Percentiles rank a stretch among this genome's conserved stretches.
Conservation (phyloP, 1,140 invertebrate species). For the Zaprionus gabonicus region DNA sequence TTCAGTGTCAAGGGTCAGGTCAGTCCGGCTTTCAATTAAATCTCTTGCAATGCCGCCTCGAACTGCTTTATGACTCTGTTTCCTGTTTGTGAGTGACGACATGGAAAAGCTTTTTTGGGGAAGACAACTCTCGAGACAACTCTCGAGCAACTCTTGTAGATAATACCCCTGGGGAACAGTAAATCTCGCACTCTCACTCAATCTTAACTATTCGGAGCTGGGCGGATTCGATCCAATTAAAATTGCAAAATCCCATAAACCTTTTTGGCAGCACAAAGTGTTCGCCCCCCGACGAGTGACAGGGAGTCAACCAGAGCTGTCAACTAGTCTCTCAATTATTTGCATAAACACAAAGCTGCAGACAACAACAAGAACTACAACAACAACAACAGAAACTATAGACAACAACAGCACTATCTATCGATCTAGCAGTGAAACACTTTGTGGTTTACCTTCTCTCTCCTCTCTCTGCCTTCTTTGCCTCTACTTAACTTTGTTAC, state of each 20-base stretch:
- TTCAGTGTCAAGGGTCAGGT: slow-evolving; percentile 48
- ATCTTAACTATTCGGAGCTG: not conserved
- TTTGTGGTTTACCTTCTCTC: slow-evolving; percentile 18
- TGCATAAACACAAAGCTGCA: slow-evolving; percentile 37
- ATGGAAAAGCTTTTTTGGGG: slow-evolving; percentile 46
- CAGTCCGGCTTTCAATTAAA: slow-evolving; percentile 46
- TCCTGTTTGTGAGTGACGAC: slow-evolving; percentile 1
- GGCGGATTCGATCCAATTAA: slow-evolving; percentile 38
- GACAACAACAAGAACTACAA: slow-evolving; percentile 7
- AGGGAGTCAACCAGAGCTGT: slow-evolving; percentile 38
- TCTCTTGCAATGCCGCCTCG: slow-evolving; percentile 42
- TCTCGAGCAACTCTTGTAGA: slow-evolving; percentile 1
- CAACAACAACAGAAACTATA: not conserved
- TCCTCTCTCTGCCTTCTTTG: slow-evolving; percentile 8
- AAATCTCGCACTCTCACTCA: slow-evolving; percentile 27
- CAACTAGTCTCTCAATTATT: slow-evolving; percentile 48
- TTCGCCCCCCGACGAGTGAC: slow-evolving; percentile 4
- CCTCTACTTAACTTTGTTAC: slow-evolving; percentile 31
- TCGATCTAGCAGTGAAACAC: slow-evolving; percentile 21
- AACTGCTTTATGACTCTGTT: slow-evolving; percentile 25
- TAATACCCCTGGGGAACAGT: slow-evolving; percentile 26
- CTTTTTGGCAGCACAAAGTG: slow-evolving; percentile 31
- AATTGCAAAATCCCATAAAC: slow-evolving; percentile 39
- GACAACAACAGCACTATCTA: not conserved
- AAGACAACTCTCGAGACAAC: slow-evolving; percentile 5